Evolutionary conservation across 2,888 invertebrate genomes (phyloP), one percentile per base, ranked within the genome.

Genomic region (Neoaliturus tenellus): DNA sequence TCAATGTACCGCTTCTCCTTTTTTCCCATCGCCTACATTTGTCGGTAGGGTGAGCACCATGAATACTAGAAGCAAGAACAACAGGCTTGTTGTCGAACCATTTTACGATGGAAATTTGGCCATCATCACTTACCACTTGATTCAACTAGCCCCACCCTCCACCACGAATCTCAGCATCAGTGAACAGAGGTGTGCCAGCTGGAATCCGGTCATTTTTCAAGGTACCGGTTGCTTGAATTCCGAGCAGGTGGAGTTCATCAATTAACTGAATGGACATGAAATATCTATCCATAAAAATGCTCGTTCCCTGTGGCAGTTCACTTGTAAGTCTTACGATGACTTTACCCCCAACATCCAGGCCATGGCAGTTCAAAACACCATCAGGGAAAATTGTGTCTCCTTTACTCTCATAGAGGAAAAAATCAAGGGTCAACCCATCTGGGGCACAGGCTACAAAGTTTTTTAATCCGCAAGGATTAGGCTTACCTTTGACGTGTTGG

Each of bases 381-480:
- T 31, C 20, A 8, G 75, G 75, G 6, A 75, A 44, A 28, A 41
- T 69, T 10, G 12, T 5, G 33, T 83, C 81, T 25, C 83, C 75
- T 35, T 41, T 58, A 17, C 88, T 88, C 85, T 88, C 87, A 85
- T 88, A 88, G 6, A 88, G 83, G 62, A 87, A 84, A 82, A 89
- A 89, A 69, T 89, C 87, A 17, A 88, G 71, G 10, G 87, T 87
- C 5, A 89, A 82, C 0, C 88, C 87, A 69, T 86, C 82, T 51
- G 86, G 84, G 31, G 88, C 82, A 78, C 71, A 73, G 80, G 87
- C 81, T 20, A 89, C 88, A 86, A 89, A 89, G 85, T 88, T 89
- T 86, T 89, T 89, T 23, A 89, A 80, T n/a, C 88, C 88, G 33
- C 88, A 85, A 41, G 88, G 88, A 81, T 88, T 88, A 58, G 89